Evolutionary conservation across 2,797 vertebrate species (phyloP).

Genomic region (Chelon auratus): DNA sequence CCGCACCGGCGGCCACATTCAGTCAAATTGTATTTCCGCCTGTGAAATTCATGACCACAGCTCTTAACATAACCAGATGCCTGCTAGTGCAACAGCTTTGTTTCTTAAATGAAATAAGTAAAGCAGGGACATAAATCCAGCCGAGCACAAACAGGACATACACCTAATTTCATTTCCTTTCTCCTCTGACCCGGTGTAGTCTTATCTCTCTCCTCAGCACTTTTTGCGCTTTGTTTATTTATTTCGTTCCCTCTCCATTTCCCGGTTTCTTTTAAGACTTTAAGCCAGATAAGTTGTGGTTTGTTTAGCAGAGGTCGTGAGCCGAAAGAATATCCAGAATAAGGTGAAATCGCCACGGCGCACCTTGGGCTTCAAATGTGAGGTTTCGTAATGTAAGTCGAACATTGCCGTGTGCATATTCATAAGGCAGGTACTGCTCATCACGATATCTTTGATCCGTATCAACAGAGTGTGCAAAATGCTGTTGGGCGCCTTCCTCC

Average conservation of each 20-base stretch:
- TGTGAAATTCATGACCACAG: conserved; percentile 31
- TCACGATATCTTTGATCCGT: conserved; percentile 68
- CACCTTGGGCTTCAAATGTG: conserved; percentile 22
- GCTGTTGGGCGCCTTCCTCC: conserved; percentile 28
- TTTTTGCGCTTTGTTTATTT: conserved; percentile 72
- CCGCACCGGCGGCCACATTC: neutral
- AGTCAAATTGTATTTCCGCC: conserved; percentile 27
- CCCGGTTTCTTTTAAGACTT: conserved; percentile 59
- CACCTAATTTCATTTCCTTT: conserved; percentile 77
- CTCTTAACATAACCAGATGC: conserved; percentile 36
- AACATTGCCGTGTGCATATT: conserved; percentile 66
- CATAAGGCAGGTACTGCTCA: conserved; percentile 58
- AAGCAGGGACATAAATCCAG: conserved; percentile 69
- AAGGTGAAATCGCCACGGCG: conserved; percentile 41
- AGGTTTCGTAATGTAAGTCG: conserved; percentile 41
- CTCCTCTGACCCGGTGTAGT: conserved; percentile 64
- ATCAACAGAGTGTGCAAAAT: conserved; percentile 71
- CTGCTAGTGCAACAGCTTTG: conserved; percentile 11
- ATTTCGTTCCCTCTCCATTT: conserved; percentile 61
- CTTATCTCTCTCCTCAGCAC: conserved; percentile 74
- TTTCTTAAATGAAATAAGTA: conserved; percentile 65
- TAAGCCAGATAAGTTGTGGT: conserved; percentile 61
- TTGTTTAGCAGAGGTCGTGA: conserved; percentile 69
- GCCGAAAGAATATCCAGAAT: conserved; percentile 57
- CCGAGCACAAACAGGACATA: conserved; percentile 67